Conservation (phyloP, 2,797 vertebrate genomes). For the Propithecus perrieri region DNA sequence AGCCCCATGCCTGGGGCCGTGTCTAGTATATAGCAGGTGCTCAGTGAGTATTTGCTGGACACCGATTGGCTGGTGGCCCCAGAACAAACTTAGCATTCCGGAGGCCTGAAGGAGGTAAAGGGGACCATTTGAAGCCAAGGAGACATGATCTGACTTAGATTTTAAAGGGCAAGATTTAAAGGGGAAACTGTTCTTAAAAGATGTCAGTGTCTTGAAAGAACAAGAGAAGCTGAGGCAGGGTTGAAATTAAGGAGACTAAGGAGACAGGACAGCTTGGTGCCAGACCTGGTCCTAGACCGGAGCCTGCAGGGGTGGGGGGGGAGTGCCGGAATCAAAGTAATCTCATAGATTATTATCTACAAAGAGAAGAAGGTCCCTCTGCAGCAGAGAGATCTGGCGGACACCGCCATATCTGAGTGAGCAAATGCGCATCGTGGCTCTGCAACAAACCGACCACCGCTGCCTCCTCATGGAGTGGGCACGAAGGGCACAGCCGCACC, state of each 20-base stretch:
- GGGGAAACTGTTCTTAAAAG: not conserved
- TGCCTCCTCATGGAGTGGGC: not conserved
- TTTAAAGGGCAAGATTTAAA: not conserved
- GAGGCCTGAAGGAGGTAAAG: not conserved
- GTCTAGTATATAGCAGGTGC: not conserved
- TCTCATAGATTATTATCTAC: not conserved
- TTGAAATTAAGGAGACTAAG: not conserved
- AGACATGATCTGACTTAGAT: not conserved
- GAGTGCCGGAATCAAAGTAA: not conserved
- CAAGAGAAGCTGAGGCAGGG: not conserved
- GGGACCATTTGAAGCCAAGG: not conserved
- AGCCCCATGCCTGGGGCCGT: no score
- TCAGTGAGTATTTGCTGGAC: not conserved
- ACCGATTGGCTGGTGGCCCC: not conserved
- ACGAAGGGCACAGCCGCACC: accelerated
- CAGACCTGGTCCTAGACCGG: not conserved
- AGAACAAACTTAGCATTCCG: not conserved
- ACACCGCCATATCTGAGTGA: not conserved
- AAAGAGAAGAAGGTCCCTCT: not conserved
- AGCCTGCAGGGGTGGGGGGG: not conserved
- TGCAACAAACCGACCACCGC: accelerated
- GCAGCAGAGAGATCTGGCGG: not conserved
- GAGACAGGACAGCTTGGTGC: not conserved
- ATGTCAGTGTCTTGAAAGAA: not conserved
- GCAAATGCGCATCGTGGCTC: not conserved